Base-by-base conservation (phyloP, 2,888 invertebrate genomes). In the Dolichomitus sp. region DNA sequence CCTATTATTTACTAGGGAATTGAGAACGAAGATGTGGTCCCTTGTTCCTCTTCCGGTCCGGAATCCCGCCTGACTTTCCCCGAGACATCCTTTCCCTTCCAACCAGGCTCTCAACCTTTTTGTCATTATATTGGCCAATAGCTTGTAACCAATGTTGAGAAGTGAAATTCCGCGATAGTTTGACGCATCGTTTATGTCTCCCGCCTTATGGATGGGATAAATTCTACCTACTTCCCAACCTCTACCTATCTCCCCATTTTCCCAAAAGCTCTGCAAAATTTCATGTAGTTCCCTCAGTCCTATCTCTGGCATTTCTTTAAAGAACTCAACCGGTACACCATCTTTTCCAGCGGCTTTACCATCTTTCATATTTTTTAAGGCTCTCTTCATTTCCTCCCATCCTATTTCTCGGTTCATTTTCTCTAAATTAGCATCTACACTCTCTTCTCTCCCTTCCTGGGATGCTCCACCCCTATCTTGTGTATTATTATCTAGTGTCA, bases 41-140 rank as follows among this genome's bases (percentile, higher is more conserved):
- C 54, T 69, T 3, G 86, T 83, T 0, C 79, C 79, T 40, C 76
- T 79, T 14, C 74, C 69, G 12, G 65, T 52, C 17, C 84, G 57
- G 27, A 79, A 83, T 0, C 83, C 84, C 17, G 73, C 79, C 54
- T 85, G 84, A n/a, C 42, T 79, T 66, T 83, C 84, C 5, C 11
- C 50, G 11, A 80, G 40, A 0, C 80, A 37, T 3, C 50, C 48
- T 5, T 74, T 54, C 2, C 80, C 45, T 11, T 84, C 70, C 2
- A 80, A 48, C 84, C 70, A 83, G 5, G 17, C 17, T 30, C 48
- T 66, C 11, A 50, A 4, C 45, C 66, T 27, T 17, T 30, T 17
- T 11, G 33, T 66, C n/a, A 66, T 14, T 48, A 66, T 48, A 17
- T 66, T 66, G 0, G 50, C 5, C n/a, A 66, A 4, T 11, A 66